Conservation (phyloP, 2,888 invertebrate genomes). For the Anthrax anthrax region DNA sequence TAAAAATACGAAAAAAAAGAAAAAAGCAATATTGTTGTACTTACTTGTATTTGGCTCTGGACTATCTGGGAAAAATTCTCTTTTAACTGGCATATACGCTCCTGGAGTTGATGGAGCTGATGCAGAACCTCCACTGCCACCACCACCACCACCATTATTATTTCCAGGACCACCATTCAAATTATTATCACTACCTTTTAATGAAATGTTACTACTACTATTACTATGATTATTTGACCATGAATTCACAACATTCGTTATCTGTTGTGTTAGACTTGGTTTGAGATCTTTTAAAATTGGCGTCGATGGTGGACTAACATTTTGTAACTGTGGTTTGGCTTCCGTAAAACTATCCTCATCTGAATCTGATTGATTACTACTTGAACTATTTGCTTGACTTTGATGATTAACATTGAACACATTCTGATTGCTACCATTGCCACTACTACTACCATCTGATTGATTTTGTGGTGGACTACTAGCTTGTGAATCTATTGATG, state of each 20-base stretch:
- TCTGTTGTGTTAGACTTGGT: conserved; percentile 31
- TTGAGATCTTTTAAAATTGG: conserved; percentile 45
- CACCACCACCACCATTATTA: conserved; percentile 13
- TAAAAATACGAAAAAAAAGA: too few relatives aligned
- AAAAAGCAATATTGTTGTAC: too few relatives aligned
- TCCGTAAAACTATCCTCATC: conserved; percentile 55
- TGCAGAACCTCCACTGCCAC: conserved; percentile 18
- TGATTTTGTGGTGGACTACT: conserved; percentile 77
- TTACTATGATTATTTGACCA: conserved; percentile 29
- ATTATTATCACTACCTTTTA: neutral
- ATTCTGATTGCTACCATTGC: conserved; percentile 18
- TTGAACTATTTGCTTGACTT: conserved; percentile 39
- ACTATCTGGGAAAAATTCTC: conserved; percentile 70
- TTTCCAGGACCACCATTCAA: conserved; percentile 12
- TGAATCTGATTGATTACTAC: conserved; percentile 67
- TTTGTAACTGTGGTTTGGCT: conserved; percentile 35
- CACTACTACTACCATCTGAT: conserved; percentile 2
- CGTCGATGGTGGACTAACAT: conserved; percentile 41
- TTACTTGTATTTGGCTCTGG: conserved; percentile 79
- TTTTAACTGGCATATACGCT: conserved; percentile 36
- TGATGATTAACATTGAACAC: conserved; percentile 12
- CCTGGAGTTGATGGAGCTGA: conserved; percentile 37
- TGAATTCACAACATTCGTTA: conserved; percentile 33
- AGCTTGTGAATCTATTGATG: conserved; percentile 74
- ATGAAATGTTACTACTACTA: neutral